Conservation (phyloP, 2,797 vertebrate species). For the Lophura swinhoii region DNA sequence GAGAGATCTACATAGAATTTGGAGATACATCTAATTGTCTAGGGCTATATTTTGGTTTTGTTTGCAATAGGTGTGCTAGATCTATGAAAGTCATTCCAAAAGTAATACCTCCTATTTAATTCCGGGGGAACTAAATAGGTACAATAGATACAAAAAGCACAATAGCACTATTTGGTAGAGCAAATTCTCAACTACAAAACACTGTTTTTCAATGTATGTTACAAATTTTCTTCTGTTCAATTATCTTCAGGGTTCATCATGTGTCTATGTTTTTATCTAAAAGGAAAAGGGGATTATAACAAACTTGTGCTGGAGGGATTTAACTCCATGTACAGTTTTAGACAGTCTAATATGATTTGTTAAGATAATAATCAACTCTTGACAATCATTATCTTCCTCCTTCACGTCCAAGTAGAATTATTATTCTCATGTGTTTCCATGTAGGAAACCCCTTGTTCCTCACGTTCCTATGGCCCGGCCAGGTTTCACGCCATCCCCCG, state of each 20-base stretch:
- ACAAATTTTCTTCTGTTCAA: background rate
- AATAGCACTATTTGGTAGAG: too few species aligned
- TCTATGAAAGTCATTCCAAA: background rate
- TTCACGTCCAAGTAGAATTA: background rate
- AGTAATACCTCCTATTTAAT: background rate
- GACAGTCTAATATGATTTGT: background rate
- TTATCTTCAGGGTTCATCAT: slow-evolving; percentile 10
- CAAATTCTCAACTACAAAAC: too few species aligned
- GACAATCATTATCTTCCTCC: background rate
- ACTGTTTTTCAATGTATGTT: background rate
- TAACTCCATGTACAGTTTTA: background rate
- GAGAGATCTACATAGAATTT: background rate
- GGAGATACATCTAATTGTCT: background rate
- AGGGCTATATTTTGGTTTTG: background rate
- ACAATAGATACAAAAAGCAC: too few species aligned
- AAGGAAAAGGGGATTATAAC: background rate
- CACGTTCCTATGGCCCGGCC: too few species aligned
- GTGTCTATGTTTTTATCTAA: background rate
- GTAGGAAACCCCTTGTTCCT: too few species aligned
- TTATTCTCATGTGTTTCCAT: background rate
- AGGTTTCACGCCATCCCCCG: too few species aligned
- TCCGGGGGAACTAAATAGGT: too few species aligned
- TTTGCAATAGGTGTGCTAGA: background rate
- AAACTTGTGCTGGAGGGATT: background rate
- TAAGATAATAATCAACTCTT: background rate